These are phyloP conservation scores for Bradypus variegatus DNA, from an alignment of 2,797 vertebrate genomes.

Conservation along the genomic window DNA sequence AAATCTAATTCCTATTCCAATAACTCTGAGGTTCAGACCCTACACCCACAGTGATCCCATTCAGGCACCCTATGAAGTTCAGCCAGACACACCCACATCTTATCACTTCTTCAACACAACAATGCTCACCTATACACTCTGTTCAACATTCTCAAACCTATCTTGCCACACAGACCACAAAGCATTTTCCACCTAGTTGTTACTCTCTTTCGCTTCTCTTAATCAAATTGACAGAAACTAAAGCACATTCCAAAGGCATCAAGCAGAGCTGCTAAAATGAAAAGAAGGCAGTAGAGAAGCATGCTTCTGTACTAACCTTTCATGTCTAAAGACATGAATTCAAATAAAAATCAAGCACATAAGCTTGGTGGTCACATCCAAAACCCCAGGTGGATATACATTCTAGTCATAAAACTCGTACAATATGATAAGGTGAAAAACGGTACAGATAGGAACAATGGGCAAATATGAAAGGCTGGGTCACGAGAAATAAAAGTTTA, in stretches of 20 bases:
- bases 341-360: slow-evolving; percentile 47
- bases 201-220: slow-evolving; percentile 41
- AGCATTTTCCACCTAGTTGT: slow-evolving; percentile 22
- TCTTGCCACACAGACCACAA: not conserved
- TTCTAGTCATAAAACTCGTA: slow-evolving; percentile 39
- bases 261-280: slow-evolving; percentile 40
- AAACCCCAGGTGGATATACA: slow-evolving; percentile 28
- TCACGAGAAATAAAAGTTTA: not conserved
- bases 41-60: not conserved
- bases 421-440: slow-evolving; percentile 36
- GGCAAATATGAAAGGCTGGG: slow-evolving; percentile 17
- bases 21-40: not conserved
- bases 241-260: slow-evolving; percentile 44
- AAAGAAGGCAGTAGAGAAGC: not conserved
- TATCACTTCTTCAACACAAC: not conserved
- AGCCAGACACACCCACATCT: not conserved
- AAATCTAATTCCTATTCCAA: not conserved
- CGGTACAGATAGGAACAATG: slow-evolving; percentile 23
- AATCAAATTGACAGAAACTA: slow-evolving; percentile 56
- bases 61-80: not conserved
- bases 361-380: slow-evolving; percentile 38
- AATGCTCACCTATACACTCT: not conserved
- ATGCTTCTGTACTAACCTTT: slow-evolving; percentile 19
- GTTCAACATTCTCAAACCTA: not conserved
- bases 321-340: slow-evolving; percentile 26